Evolutionary conservation across 2,113 vertebrate species (phyloP), one percentile per base, ranked within the genome.

Genomic region (Aegithalos caudatus): DNA sequence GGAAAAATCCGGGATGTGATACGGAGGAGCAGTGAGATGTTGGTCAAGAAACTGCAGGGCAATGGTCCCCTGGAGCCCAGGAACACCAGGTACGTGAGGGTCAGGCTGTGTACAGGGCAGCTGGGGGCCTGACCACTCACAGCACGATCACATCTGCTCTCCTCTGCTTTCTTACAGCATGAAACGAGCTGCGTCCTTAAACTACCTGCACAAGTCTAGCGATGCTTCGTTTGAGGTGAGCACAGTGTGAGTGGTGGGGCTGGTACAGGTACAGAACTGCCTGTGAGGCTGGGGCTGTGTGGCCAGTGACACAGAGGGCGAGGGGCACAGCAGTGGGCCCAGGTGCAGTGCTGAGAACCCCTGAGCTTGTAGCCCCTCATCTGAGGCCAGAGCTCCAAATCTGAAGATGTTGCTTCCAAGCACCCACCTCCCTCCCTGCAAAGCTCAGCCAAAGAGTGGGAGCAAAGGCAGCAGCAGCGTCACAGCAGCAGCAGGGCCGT

Each of bases 41-140:
- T 99, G 96, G 99, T 99, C 95, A 99, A 99, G 98, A 99, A 99
- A 78, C 98, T 99, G 80, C 99, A 99, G 95, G 99, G 99, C 56
- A 99, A 98, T 2, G 98, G 97, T 15, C 98, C 99, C 9, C 98
- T 98, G 60, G 97, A 99, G 45, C 98, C 98, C 31, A 98, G 98
- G 95, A 99, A 95, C 86, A 96, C 95, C 80, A 99, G 96, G 99
- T 99, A 95, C 0, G 67, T 72, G 37, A 50, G 42, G 35, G 25
- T 42, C 44, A n/a, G 42, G 35, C 25, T 42, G 21, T 1, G 1
- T 47, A 5, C 21, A 44, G 23, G 28, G 8, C 44, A 0, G 2
- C 13, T 45, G 33, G 3, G 7, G 29, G 19, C 14, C 58, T 45
- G 62, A 35, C 24, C 27, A 14, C 17, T 33, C 27, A 10, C 24